Percentiles rank a stretch among this genome's conserved stretches.
Conservation (phyloP, 2,888 invertebrate genomes). For the Plagodis pulveraria region DNA sequence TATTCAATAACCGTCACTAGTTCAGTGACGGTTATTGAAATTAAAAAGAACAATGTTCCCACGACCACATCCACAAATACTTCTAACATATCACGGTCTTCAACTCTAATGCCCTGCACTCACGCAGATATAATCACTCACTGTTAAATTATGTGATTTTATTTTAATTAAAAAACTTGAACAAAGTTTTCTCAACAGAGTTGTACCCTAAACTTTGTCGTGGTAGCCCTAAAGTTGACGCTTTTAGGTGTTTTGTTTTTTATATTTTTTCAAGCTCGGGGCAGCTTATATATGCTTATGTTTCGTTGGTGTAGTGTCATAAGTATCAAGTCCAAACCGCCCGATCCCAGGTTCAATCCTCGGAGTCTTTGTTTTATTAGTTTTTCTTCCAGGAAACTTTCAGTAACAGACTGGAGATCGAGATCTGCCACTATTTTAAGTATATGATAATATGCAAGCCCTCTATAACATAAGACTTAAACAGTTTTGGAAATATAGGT, state of each 20-base stretch:
- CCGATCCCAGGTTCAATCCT: no score
- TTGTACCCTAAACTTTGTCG: slow-evolving; percentile 5
- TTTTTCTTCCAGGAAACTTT: no score
- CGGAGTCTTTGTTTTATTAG: no score
- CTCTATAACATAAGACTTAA: no score
- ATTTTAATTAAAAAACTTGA: slow-evolving; percentile 20
- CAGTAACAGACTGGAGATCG: no score
- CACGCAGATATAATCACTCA: slow-evolving; percentile 16
- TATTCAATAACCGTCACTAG: no score
- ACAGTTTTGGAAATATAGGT: no score
- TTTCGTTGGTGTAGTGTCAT: no score
- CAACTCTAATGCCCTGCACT: slow-evolving; percentile 7
- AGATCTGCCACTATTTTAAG: no score
- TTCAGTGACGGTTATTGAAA: no score
- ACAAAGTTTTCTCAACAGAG: background rate
- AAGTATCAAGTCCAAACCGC: no score
- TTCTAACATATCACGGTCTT: background rate
- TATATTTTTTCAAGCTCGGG: background rate
- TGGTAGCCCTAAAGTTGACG: slow-evolving; percentile 8
- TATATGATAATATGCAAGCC: no score
- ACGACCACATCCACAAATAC: background rate
- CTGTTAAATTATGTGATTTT: slow-evolving; percentile 9
- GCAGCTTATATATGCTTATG: background rate
- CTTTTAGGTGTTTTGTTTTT: slow-evolving; percentile 3
- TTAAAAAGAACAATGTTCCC: background rate